These are phyloP conservation scores for Gastrophysa polygoni DNA, from an alignment of 2,888 invertebrate genomes.

Conservation along the genomic window DNA sequence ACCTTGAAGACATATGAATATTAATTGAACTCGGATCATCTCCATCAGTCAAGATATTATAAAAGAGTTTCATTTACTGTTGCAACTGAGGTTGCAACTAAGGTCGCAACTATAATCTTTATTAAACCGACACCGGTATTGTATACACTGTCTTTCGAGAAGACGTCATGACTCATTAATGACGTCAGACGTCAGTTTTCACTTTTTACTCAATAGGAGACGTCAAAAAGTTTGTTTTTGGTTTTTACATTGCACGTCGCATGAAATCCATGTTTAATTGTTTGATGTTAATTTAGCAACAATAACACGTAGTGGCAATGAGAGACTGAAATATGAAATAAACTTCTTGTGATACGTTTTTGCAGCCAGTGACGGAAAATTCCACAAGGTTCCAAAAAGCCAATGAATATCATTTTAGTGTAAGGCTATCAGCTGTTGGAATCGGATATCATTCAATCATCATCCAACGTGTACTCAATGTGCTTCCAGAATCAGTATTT, in stretches of 20 bases:
- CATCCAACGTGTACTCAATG: background rate
- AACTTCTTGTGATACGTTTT: background rate
- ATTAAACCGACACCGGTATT: too few species aligned
- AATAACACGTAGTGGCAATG: background rate
- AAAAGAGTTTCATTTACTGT: too few species aligned
- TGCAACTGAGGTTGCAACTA: too few species aligned
- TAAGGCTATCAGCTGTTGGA: constrained; percentile 1
- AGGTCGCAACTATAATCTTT: too few species aligned
- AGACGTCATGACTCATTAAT: too few species aligned
- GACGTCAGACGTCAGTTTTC: too few species aligned
- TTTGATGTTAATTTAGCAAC: background rate
- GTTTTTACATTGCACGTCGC: background rate
- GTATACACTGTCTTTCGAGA: too few species aligned
- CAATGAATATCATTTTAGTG: background rate
- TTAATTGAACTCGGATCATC: too few species aligned
- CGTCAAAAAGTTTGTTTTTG: background rate
- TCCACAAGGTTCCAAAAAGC: background rate
- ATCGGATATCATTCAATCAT: background rate
- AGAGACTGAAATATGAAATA: background rate
- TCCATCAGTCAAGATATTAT: too few species aligned
- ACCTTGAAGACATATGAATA: too few species aligned
- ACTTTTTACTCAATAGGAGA: too few species aligned
- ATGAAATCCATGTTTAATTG: background rate
- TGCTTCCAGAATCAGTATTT: constrained; percentile 29
- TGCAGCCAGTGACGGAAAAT: background rate